A percentile compares a stretch with the other conserved stretches of the same genome.
phyloP scores from a whole-genome alignment of 2,113 vertebrate genomes.

The Ariopsis seemanni region DNA sequence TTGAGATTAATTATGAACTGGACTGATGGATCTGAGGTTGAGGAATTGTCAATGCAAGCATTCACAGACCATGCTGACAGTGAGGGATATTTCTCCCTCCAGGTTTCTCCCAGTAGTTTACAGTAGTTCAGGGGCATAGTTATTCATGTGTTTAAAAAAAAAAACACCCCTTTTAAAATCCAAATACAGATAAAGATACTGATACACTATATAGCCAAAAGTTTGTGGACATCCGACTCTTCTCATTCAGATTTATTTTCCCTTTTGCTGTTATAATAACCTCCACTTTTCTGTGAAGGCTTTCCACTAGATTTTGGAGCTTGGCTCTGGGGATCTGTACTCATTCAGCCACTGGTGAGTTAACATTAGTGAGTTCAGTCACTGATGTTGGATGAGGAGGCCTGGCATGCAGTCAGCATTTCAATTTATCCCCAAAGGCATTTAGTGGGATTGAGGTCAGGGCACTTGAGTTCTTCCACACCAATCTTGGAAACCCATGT shows the following conservation, averaged over 20 bases:
- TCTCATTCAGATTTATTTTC: background rate
- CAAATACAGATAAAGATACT: background rate
- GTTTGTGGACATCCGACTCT: background rate
- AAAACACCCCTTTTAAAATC: background rate
- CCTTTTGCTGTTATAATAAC: background rate
- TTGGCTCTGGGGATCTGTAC: background rate
- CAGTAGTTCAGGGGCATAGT: background rate
- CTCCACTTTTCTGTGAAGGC: background rate
- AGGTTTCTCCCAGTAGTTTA: background rate
- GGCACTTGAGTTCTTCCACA: background rate
- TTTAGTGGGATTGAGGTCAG: background rate
- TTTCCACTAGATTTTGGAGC: background rate
- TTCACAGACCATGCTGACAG: background rate
- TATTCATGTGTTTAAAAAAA: background rate
- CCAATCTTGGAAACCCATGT: background rate
- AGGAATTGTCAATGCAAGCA: background rate
- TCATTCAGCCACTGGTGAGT: background rate
- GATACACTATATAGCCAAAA: background rate
- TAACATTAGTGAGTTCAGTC: background rate
- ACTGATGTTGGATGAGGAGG: background rate
- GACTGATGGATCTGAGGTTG: too few species aligned
- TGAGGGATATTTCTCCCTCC: background rate
- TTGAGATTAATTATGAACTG: too few species aligned
- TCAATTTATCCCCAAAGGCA: background rate
- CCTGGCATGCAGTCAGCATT: background rate